phyloP scores from a whole-genome alignment of 2,113 vertebrate species.

The Lasiurus borealis region DNA sequence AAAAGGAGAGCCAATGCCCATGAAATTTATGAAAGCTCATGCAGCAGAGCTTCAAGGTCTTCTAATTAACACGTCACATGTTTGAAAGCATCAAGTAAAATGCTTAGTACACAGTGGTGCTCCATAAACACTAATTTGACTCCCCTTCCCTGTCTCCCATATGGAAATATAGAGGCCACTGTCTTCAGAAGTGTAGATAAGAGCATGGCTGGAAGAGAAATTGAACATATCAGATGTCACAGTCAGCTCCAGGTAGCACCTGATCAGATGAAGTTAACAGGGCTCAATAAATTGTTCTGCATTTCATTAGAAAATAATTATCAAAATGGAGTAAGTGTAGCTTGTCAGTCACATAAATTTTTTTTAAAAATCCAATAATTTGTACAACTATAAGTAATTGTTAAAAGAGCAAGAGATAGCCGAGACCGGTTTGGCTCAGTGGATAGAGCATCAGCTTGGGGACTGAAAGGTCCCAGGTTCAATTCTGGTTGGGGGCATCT shows the following conservation, averaged over 20 bases:
- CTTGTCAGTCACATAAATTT: neutral
- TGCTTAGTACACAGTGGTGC: neutral
- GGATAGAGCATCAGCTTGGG: too few species aligned
- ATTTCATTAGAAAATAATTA: neutral
- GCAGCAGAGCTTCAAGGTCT: neutral
- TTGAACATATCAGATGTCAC: neutral
- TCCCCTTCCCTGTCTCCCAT: neutral
- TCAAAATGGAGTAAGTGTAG: neutral
- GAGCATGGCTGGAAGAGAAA: neutral
- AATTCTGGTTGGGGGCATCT: too few species aligned
- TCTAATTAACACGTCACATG: neutral
- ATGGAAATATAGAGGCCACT: neutral
- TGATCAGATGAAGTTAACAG: neutral
- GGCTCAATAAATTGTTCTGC: neutral
- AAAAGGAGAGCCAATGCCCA: neutral
- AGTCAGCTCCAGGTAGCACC: neutral
- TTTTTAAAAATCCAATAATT: neutral
- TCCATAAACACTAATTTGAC: neutral
- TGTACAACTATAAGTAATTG: neutral
- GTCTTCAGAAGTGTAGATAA: neutral
- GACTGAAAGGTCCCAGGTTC: too few species aligned
- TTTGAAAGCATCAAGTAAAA: neutral
- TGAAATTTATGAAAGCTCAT: neutral
- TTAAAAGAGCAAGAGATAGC: neutral
- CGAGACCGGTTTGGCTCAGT: too few species aligned